Percentiles rank a stretch among this genome's conserved stretches.
phyloP scores from a whole-genome alignment of 2,113 vertebrate genomes.

The Catharus fuscescens region DNA sequence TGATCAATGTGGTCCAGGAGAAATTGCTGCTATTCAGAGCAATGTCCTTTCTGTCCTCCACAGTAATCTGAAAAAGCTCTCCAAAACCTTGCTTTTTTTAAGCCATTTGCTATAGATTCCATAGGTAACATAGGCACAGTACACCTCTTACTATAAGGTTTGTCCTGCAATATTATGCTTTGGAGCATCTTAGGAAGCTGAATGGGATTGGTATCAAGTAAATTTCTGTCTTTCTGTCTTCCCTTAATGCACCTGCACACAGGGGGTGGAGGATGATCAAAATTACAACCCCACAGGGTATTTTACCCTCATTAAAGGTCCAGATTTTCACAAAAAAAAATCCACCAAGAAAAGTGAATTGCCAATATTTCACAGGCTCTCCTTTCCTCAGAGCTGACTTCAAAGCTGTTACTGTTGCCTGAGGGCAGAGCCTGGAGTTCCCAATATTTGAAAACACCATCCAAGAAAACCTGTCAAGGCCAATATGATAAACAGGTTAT shows the following conservation, averaged over 20 bases:
- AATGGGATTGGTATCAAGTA: not conserved
- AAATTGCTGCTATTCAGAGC: not conserved
- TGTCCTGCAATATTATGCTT: not conserved
- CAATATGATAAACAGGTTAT: not conserved
- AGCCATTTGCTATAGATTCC: not conserved
- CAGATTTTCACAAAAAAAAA: not conserved
- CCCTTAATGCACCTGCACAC: not conserved
- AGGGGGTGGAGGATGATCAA: not conserved
- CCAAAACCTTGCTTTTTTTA: not conserved
- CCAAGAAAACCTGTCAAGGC: conserved; percentile 7
- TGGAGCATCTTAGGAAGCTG: not conserved
- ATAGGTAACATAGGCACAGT: not conserved
- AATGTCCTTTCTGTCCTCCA: not conserved
- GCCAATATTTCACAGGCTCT: not conserved
- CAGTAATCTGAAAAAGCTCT: not conserved
- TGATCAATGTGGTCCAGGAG: not conserved
- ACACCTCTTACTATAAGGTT: not conserved
- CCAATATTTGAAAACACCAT: not conserved
- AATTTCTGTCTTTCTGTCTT: not conserved
- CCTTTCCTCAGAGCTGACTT: not conserved
- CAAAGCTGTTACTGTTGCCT: not conserved
- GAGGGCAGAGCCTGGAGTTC: not conserved
- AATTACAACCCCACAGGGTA: not conserved
- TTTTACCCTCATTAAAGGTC: not conserved
- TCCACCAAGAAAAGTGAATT: not conserved